Evolutionary conservation across 1,140 invertebrate species (phyloP).

Genomic region (Archivesica marissinica): DNA sequence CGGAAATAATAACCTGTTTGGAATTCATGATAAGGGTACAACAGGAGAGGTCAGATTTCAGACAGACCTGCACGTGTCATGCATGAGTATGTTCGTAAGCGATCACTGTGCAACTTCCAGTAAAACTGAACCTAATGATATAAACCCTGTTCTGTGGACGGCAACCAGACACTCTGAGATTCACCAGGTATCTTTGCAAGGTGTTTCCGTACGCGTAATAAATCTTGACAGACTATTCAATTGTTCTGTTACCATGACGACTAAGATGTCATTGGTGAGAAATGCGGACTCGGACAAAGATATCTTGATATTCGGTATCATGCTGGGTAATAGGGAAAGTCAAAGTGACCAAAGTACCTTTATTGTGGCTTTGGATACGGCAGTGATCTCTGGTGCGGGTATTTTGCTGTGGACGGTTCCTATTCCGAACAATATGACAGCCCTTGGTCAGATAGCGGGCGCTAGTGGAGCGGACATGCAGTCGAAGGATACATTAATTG

Average conservation of each 20-base stretch:
- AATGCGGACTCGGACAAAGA: constrained; percentile 3
- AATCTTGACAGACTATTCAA: neutral
- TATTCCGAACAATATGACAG: constrained; percentile 14
- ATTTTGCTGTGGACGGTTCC: constrained; percentile 19
- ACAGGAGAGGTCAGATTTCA: neutral
- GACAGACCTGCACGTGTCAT: neutral
- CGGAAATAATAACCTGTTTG: neutral
- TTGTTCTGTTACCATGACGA: neutral
- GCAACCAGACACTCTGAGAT: neutral
- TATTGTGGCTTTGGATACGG: constrained; percentile 40
- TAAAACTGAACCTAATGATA: neutral
- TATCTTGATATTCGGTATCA: constrained; percentile 19
- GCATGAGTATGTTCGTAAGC: constrained; percentile 39
- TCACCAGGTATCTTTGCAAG: neutral
- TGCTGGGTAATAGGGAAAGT: too few species aligned
- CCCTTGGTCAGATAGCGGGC: constrained; percentile 25
- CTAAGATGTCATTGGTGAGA: constrained; percentile 27
- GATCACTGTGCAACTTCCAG: neutral
- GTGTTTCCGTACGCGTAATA: neutral
- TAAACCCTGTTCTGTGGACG: neutral
- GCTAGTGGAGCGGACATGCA: constrained; percentile 2
- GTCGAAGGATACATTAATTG: constrained; percentile 22
- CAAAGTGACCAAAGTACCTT: neutral
- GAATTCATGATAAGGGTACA: constrained; percentile 9
- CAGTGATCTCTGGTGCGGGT: neutral